phyloP scores from a whole-genome alignment of 2,888 invertebrate genomes.

The Calameuta idolon region DNA sequence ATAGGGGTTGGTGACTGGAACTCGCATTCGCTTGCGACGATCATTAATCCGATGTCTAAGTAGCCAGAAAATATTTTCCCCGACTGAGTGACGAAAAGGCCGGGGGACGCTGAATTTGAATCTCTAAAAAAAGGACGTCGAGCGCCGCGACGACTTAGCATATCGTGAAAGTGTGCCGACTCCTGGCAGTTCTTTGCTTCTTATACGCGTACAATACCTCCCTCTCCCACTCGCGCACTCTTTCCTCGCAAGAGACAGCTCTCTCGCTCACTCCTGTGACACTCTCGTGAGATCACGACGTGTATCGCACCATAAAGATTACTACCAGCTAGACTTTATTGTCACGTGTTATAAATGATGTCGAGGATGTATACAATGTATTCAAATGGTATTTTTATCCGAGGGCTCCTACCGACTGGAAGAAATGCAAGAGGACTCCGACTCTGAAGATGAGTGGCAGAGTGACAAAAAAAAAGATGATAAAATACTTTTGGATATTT shows the following conservation, averaged over 20 bases:
- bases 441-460: slow-evolving; percentile 22
- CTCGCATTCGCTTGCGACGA: slow-evolving; percentile 20
- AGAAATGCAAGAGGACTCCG: slow-evolving; percentile 37
- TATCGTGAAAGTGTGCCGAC: slow-evolving; percentile 51
- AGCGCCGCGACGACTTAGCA: slow-evolving; percentile 43
- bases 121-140: slow-evolving; percentile 10
- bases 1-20: background rate
- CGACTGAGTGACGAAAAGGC: slow-evolving; percentile 25
- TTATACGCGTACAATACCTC: background rate
- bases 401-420: slow-evolving; percentile 56
- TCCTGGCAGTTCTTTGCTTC: background rate
- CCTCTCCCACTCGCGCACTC: background rate
- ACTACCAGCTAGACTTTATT: slow-evolving; percentile 62
- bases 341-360: slow-evolving; percentile 66
- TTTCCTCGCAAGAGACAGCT: background rate
- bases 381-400: slow-evolving; percentile 66
- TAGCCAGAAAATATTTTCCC: slow-evolving; percentile 44
- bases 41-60: slow-evolving; percentile 48
- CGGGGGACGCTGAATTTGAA: slow-evolving; percentile 18
- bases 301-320: slow-evolving; percentile 63
- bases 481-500: background rate
- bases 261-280: background rate
- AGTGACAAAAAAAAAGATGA: slow-evolving; percentile 27
- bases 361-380: slow-evolving; percentile 46
- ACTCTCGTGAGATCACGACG: slow-evolving; percentile 26